These are phyloP conservation scores for Amaurobius ferox DNA, from an alignment of 2,888 invertebrate genomes.

Conservation along the genomic window DNA sequence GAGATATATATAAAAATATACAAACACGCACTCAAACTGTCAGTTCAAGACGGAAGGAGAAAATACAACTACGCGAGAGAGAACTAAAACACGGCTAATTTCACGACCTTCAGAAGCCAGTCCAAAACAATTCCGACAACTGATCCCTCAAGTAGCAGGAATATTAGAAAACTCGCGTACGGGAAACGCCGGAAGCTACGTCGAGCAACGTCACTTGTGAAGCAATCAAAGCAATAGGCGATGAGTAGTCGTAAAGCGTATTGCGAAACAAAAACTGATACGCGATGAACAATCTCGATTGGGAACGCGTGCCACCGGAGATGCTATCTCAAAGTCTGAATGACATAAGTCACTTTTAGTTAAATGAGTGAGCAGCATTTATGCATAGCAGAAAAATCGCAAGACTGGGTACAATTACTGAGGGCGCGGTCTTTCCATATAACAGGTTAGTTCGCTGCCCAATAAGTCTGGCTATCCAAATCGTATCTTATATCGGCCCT, in stretches of 20 bases:
- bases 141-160: conserved; percentile 18
- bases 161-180: neutral
- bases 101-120: neutral
- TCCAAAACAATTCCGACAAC: conserved; percentile 15
- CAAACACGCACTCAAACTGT: no score
- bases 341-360: no score
- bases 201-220: neutral
- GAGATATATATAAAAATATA: no score
- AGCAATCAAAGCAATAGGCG: conserved; percentile 6
- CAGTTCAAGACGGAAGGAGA: neutral
- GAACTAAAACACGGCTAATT: neutral
- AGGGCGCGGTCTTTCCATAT: no score
- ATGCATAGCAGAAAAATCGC: no score
- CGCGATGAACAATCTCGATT: neutral
- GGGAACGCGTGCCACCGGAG: neutral
- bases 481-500: no score
- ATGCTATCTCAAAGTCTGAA: no score
- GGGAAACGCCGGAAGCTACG: conserved; percentile 20
- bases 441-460: no score
- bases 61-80: neutral
- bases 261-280: conserved; percentile 29
- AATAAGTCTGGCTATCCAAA: no score
- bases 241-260: conserved; percentile 14
- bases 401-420: no score
- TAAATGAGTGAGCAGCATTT: no score